Evolutionary conservation across 1,140 invertebrate species (phyloP).

Genomic region (Venturia canescens): DNA sequence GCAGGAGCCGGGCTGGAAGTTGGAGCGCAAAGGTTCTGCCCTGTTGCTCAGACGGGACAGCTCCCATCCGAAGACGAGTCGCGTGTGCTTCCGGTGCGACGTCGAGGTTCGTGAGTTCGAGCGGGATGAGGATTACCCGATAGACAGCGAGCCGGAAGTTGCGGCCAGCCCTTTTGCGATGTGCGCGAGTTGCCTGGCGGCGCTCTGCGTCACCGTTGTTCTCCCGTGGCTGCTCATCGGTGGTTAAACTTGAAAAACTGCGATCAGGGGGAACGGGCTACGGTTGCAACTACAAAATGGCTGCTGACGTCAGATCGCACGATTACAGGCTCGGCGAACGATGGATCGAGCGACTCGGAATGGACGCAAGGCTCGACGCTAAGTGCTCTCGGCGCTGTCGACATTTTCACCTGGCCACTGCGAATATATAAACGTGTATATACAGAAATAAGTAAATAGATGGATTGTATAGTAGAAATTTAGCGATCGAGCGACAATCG

Average conservation of each 20-base stretch:
- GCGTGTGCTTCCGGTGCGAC: slow-evolving; percentile 76
- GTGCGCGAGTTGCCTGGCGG: slow-evolving; percentile 74
- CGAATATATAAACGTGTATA: too few species aligned
- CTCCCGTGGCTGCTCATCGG: slow-evolving; percentile 75
- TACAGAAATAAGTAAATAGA: too few species aligned
- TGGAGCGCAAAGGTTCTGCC: slow-evolving; percentile 75
- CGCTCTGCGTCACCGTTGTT: slow-evolving; percentile 73
- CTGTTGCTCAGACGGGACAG: slow-evolving; percentile 73
- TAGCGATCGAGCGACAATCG: too few species aligned
- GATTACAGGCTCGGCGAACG: not conserved
- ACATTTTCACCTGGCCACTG: not conserved
- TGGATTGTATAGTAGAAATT: too few species aligned
- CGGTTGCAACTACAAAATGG: slow-evolving; percentile 1
- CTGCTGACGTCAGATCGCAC: slow-evolving; percentile 11
- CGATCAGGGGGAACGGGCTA: not conserved
- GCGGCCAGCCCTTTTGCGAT: slow-evolving; percentile 73
- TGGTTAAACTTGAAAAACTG: slow-evolving; percentile 62
- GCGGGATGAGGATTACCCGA: slow-evolving; percentile 70
- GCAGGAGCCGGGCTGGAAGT: slow-evolving; percentile 76
- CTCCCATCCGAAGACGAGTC: slow-evolving; percentile 64
- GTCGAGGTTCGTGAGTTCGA: slow-evolving; percentile 76
- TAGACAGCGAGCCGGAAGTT: slow-evolving; percentile 60
- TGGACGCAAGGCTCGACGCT: not conserved
- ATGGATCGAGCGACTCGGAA: not conserved
- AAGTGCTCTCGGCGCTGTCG: not conserved